Evolutionary conservation across 2,113 vertebrate genomes (phyloP).

Genomic region (Onychostruthus taczanowskii): DNA sequence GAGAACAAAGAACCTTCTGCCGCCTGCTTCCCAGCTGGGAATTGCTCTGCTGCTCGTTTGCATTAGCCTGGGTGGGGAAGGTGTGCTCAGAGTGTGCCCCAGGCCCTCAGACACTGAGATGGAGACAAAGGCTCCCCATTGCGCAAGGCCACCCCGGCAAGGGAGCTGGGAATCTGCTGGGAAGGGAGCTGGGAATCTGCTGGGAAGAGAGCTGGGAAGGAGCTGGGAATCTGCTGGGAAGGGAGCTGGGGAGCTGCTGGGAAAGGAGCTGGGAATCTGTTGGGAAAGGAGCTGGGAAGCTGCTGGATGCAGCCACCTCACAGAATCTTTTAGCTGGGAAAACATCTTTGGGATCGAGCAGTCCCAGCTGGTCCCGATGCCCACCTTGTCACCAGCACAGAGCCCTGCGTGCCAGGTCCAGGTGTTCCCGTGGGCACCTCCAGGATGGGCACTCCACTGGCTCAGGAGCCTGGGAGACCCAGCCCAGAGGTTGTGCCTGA

Average conservation of each 20-base stretch:
- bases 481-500: not conserved
- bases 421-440: not conserved
- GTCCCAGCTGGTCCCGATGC: fast-evolving
- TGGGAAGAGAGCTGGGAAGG: not conserved
- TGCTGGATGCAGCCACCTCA: not conserved
- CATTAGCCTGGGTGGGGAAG: slow-evolving; percentile 1
- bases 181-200: not conserved
- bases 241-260: too few relatives aligned
- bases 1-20: not conserved
- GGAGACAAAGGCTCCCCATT: not conserved
- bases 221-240: not conserved
- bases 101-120: not conserved
- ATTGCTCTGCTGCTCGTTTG: not conserved
- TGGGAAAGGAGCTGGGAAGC: not conserved
- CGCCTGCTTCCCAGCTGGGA: slow-evolving; percentile 6
- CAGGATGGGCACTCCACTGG: not conserved
- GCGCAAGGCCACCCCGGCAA: not conserved
- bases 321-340: not conserved
- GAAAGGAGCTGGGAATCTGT: not conserved
- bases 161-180: too few relatives aligned
- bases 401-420: fast-evolving
- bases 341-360: fast-evolving
- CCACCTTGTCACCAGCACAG: too few relatives aligned
- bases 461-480: not conserved
- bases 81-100: not conserved